phyloP scores from a whole-genome alignment of 2,113 vertebrate species.

The Balaeniceps rex region DNA sequence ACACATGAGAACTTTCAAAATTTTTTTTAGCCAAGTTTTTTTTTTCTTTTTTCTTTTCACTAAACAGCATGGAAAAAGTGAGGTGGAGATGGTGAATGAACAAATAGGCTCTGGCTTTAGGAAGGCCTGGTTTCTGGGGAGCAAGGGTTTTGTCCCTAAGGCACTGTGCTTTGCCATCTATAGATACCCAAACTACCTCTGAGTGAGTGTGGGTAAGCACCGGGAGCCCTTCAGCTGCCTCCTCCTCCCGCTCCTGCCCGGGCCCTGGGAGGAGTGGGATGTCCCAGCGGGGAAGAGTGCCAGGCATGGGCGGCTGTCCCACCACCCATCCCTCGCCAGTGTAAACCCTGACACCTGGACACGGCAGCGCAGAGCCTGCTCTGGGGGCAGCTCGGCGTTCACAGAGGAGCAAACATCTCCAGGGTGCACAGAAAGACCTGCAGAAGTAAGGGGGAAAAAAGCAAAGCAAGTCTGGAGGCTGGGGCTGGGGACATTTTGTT shows the following conservation, averaged over 20 bases:
- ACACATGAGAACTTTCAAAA: slow-evolving; percentile 21
- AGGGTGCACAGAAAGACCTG: fast-evolving
- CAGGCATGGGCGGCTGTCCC: neutral
- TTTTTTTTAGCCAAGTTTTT: neutral
- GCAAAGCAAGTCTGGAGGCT: neutral
- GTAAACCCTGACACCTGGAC: fast-evolving
- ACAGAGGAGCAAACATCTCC: fast-evolving
- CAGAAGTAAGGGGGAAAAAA: neutral
- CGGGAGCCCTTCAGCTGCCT: neutral
- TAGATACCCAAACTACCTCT: neutral
- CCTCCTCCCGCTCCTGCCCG: neutral
- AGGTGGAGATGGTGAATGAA: neutral
- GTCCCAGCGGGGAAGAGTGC: fast-evolving
- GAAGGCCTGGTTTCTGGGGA: neutral
- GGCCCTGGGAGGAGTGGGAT: fast-evolving
- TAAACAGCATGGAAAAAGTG: neutral
- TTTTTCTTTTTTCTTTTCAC: neutral
- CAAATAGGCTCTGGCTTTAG: neutral
- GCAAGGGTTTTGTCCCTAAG: neutral
- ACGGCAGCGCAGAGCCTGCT: neutral
- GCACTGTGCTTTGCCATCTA: neutral
- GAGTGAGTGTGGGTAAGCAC: neutral
- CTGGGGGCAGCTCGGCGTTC: fast-evolving
- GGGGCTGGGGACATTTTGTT: neutral
- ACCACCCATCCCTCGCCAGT: neutral